Evolutionary conservation across 2,797 vertebrate genomes (phyloP), one percentile per base, ranked within the genome.

Genomic region (Coreius guichenoti): DNA sequence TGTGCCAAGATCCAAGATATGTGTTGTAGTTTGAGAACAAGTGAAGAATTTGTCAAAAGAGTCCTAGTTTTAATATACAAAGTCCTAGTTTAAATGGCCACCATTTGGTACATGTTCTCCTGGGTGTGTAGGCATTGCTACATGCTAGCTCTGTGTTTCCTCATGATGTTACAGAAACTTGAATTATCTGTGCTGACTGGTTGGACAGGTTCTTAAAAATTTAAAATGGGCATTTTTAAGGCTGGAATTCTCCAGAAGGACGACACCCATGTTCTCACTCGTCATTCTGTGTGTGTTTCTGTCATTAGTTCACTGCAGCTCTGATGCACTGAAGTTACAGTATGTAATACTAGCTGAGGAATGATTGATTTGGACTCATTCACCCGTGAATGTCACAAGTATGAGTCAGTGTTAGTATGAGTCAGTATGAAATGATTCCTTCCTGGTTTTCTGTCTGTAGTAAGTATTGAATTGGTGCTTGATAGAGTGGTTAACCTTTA

Each of bases 161-260:
- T 67, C 17, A 67, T 85, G 77, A 80, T 85, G 84, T 74, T 36
- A 80, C 56, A 85, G 84, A 80, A 79, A 80, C 83, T 19, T 29
- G 8, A 23, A 67, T 63, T 39, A 67, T 80, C 84, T 54, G 69
- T 80, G 56, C 77, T 65, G 84, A 74, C 84, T 51, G 68, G 84
- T 80, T 51, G 69, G 33, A 43, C 77, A 0, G 43, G 84, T 80
- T 85, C 8, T 8, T n/a, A 21, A 36, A 5, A 17, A 17, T 73
- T 70, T 61, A n/a, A 79, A 80, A 65, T 65, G 21, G 16, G 4
- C 16, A 43, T 79, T 56, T 68, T 78, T 33, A 17, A 31, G 19
- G 2, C 43, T 63, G 31, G 68, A 70, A 47, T 63, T 72, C 54
- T 82, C 29, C 61, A 4, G 26, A 75, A 63, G 11, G 51, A 85